These are phyloP conservation scores for Panthera uncia DNA, from an alignment of 2,113 vertebrate genomes.

Conservation along the genomic window DNA sequence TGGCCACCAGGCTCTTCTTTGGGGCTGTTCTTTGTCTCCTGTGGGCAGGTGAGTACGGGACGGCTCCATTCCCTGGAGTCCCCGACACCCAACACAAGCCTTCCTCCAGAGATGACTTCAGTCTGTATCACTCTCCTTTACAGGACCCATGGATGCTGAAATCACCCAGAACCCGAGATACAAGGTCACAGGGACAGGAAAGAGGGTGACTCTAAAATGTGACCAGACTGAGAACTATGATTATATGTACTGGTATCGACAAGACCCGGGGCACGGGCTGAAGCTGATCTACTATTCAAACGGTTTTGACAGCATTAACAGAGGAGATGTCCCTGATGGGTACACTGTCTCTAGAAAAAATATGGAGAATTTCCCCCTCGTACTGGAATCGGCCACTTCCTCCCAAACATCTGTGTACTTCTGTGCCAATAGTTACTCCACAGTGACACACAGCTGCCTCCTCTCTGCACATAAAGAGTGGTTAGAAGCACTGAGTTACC, in stretches of 20 bases:
- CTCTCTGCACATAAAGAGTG: not conserved
- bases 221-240: not conserved
- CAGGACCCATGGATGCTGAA: not conserved
- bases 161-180: conserved; percentile 35
- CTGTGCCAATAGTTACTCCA: conserved; percentile 41
- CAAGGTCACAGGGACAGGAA: not conserved
- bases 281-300: conserved; percentile 3
- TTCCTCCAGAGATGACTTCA: not conserved
- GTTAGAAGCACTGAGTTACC: not conserved
- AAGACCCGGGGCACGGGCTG: not conserved
- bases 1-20: not conserved
- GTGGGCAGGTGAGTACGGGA: not conserved
- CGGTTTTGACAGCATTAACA: fast-evolving
- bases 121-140: not conserved
- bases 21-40: not conserved
- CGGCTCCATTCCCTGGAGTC: too few species aligned
- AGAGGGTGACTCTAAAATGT: not conserved
- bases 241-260: conserved; percentile 59
- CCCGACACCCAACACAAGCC: too few species aligned
- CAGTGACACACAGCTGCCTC: not conserved
- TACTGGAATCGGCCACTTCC: fast-evolving
- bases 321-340: not conserved
- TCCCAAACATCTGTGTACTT: conserved; percentile 53
- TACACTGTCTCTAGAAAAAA: not conserved
- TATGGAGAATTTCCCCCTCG: fast-evolving